Base-by-base conservation (phyloP, 2,888 invertebrate species). In the Chloroclystis v-ata region DNA sequence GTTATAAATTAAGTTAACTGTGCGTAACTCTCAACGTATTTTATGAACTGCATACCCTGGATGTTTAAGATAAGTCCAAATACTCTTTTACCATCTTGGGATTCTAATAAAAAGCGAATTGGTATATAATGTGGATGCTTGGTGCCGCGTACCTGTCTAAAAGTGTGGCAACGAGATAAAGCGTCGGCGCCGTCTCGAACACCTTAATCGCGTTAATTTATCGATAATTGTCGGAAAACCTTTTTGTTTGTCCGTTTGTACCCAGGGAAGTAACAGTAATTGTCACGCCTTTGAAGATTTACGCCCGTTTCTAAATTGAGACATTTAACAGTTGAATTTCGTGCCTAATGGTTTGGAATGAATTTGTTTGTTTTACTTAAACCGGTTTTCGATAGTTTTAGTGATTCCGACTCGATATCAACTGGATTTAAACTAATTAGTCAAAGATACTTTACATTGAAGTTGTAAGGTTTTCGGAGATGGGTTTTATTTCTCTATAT, bases 201-300 rank as follows among this genome's bases (percentile, higher is more conserved):
- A 81, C 80, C 77, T 83, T 86, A 87, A 87, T 87, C 86, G 82
- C 82, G 85, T 86, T 87, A 87, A 86, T 87, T 87, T 86, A 87
- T 86, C 86, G 85, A 86, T 87, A 87, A 87, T 87, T 85, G 86
- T 85, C 86, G 86, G 82, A 81, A 82, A 85, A 78, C 84, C 86
- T 86, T 86, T 86, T 85, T 85, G 85, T 87, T 87, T 85, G 86
- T 84, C 82, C 78, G 50, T 46, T 46, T 47, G 50, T 50, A 45
- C 82, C 82, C 80, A 79, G 83, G 86, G 74, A 85, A 86, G 83
- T 84, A 87, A 86, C 86, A 86, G 86, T 84, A 84, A 87, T 87
- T 87, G 87, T 87, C 87, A 87, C 86, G 87, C 86, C 86, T 87
- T 83, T 84, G 82, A 87, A 85, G 86, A 87, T 87, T 87, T 86